Percentiles rank a stretch among this genome's conserved stretches.
These are phyloP conservation scores for Coptodon rendalli DNA, from an alignment of 2,113 vertebrate genomes.

Conservation along the genomic window DNA sequence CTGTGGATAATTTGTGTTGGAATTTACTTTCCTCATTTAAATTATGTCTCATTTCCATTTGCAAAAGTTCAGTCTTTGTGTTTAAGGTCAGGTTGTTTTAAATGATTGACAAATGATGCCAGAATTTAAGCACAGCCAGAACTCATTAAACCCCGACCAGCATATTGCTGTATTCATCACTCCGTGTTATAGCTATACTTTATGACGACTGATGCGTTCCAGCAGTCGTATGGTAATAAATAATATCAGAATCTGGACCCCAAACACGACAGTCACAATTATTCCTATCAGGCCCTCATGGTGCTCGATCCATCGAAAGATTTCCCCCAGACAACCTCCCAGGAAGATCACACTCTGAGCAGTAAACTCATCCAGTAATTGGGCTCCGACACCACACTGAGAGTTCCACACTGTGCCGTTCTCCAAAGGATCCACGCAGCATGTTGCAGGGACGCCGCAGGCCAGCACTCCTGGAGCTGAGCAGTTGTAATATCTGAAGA, in stretches of 20 bases:
- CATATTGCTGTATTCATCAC: not conserved
- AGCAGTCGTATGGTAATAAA: conserved; percentile 69
- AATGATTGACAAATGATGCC: not conserved
- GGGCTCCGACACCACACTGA: conserved; percentile 78
- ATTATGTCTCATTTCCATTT: not conserved
- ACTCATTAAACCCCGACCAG: not conserved
- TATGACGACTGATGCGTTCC: conserved; percentile 55
- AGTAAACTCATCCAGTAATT: conserved; percentile 60
- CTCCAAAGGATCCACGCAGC: conserved; percentile 78
- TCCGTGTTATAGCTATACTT: not conserved
- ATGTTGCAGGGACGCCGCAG: conserved; percentile 85
- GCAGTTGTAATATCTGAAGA: conserved; percentile 88
- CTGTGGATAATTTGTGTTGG: not conserved
- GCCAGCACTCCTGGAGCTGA: conserved; percentile 79
- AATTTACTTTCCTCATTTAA: not conserved
- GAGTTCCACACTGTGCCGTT: conserved; percentile 76
- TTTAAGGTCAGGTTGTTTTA: not conserved
- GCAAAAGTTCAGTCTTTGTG: not conserved
- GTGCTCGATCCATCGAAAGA: conserved; percentile 71
- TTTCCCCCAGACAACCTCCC: conserved; percentile 74
- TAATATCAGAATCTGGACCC: conserved; percentile 69
- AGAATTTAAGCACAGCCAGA: not conserved
- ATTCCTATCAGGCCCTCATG: conserved; percentile 43
- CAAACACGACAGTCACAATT: not conserved
- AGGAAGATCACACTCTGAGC: conserved; percentile 70